Evolutionary conservation across 2,888 invertebrate genomes (phyloP), one percentile per base, ranked within the genome.

Genomic region (Germaria angustata): DNA sequence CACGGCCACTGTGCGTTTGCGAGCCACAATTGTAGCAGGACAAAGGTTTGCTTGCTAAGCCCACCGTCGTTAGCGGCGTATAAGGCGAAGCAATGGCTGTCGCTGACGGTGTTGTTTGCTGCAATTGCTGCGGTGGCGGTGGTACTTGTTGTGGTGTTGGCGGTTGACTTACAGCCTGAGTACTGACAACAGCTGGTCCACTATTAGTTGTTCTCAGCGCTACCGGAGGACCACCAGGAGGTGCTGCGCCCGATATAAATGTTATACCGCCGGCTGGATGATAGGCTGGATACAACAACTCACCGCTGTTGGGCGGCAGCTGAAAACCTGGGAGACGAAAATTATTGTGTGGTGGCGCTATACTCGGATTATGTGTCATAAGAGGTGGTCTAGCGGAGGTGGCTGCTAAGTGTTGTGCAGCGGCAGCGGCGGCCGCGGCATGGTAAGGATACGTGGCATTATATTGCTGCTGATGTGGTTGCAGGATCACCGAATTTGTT

Each of bases 1-100:
- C 98, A 87, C 94, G 93, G 24, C 97, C 97, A 65, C 93, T 93
- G 91, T 98, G 98, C 66, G 94, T 95, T 73, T 94, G 93, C 69
- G 95, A 95, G 81, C 98, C 98, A 92, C 98, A 98, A 91, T 98
- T 98, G 92, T 96, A 98, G 92, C 98, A 98, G 51, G 96, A 95
- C 39, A 90, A 84, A 8, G 89, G 88, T 84, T 90, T 90, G 80
- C 72, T 82, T 22, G 71, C 53, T 34, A 78, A 75, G 20, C 81
- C 71, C 51, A 76, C 79, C 44, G 80, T 49, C 59, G 87, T 86
- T 15, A 90, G 68, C 73, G 90, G 79, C 61, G 87, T 86, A 78
- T 89, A 90, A 17, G 89, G 89, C 13, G 88, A 86, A 55, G 87
- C 66, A 8, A 87, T 75, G 49, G 88, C 84, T 51, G 86, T 80